Percentiles rank a stretch among this genome's conserved stretches.
Evolutionary conservation across 2,888 invertebrate genomes (phyloP).

Genomic region (Dioctria rufipes): DNA sequence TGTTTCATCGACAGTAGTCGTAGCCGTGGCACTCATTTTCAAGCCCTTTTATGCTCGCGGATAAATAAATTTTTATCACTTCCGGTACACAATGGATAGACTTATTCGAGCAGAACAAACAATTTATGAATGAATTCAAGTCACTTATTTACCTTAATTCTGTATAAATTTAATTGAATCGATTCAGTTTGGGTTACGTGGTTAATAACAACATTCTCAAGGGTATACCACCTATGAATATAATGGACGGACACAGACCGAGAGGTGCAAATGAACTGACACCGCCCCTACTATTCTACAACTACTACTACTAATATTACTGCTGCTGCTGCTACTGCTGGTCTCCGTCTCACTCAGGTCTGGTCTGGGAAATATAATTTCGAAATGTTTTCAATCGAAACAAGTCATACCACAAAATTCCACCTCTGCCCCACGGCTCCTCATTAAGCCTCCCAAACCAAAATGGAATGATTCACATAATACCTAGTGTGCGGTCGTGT

Average conservation of each 20-base stretch:
- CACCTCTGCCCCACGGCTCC: slow-evolving; percentile 27
- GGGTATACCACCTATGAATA: not conserved
- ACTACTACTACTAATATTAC: not conserved
- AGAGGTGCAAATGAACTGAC: slow-evolving; percentile 51
- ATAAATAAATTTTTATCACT: slow-evolving; percentile 25
- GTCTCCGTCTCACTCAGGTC: not conserved
- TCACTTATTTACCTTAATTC: not conserved
- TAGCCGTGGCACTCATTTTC: slow-evolving; percentile 50
- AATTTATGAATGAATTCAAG: slow-evolving; percentile 28
- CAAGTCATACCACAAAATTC: slow-evolving; percentile 2
- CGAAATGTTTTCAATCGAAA: slow-evolving; percentile 47
- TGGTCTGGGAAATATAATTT: slow-evolving; percentile 22
- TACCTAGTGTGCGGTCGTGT: not conserved
- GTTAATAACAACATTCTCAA: slow-evolving; percentile 31
- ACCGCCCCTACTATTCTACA: slow-evolving; percentile 38
- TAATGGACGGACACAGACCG: slow-evolving; percentile 43
- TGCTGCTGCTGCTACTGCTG: slow-evolving; percentile 45
- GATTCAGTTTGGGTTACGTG: slow-evolving; percentile 41
- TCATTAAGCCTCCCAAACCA: not conserved
- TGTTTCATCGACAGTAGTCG: slow-evolving; percentile 19
- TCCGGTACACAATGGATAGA: slow-evolving; percentile 24
- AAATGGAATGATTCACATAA: not conserved
- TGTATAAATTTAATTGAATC: slow-evolving; percentile 17
- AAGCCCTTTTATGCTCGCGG: not conserved
- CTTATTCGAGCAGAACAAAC: slow-evolving; percentile 19